A percentile compares a stretch with the other conserved stretches of the same genome.
Evolutionary conservation across 2,888 invertebrate genomes (phyloP).

Genomic region (Cheiracanthium punctorium): DNA sequence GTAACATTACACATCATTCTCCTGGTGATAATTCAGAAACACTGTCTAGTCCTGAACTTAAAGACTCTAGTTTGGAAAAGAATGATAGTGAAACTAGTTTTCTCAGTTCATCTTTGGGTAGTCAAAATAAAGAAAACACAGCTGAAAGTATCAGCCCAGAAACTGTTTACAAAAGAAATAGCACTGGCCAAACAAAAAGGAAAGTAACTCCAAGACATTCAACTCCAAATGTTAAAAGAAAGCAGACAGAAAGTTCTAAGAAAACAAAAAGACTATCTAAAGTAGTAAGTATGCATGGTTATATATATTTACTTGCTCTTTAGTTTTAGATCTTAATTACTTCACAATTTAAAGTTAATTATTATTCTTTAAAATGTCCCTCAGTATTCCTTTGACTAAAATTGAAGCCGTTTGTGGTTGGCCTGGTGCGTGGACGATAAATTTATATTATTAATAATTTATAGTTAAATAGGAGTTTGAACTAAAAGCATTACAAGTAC

Average conservation of each 20-base stretch:
- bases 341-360: no score
- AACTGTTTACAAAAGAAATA: background rate
- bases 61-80: background rate
- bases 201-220: background rate
- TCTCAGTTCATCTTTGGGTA: background rate
- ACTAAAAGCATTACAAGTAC: no score
- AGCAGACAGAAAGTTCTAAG: conserved; percentile 3
- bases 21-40: background rate
- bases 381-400: no score
- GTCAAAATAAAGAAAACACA: conserved; percentile 33
- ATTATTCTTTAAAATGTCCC: no score
- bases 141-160: background rate
- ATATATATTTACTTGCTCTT: no score
- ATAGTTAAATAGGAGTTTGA: no score
- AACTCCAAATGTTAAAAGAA: background rate
- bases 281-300: conserved; percentile 18
- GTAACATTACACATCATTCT: background rate
- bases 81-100: background rate
- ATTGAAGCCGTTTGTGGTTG: no score
- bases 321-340: no score
- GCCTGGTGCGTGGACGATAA: no score
- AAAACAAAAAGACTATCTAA: conserved; percentile 9
- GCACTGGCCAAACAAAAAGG: conserved; percentile 26
- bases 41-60: background rate
- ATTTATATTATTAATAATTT: no score